Evolutionary conservation across 2,113 vertebrate genomes (phyloP), one percentile per base, ranked within the genome.

Genomic region (Drymodes brunneopygia): DNA sequence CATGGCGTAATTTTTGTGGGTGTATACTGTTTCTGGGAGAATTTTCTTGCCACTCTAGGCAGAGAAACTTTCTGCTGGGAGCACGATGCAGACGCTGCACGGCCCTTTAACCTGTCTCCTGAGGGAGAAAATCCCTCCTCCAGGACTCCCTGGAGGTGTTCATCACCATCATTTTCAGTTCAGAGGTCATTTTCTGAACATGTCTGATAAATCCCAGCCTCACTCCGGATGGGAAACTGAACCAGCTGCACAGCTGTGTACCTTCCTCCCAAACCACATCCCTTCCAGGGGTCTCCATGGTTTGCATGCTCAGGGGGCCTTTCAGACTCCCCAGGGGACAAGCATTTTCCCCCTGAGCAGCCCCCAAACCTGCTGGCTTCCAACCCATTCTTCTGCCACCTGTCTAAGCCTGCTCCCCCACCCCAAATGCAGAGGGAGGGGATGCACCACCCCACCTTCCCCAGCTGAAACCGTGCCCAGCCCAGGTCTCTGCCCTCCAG

Each of bases 381-480:
- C 53, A 67, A 28, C 12, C 17, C 11, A 8, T 16, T 91, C 44
- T 57, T 53, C 28, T 54, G 47, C 24, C 47, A 36, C 7, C 28
- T 27, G 12, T 8, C n/a, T 24, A 24, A 86, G 40, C 5, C 40
- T 4, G 0, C 31, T 65, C 42, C 31, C 44, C 12, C 14, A 25
- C 6, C 29, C 50, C 65, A 61, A 60, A 65, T 0, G 5, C 4
- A 3, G 80, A n/a, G 18, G 36, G 51, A 15, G n/a, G 51, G 56
- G 51, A 27, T 2, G 3, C 8, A 12, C 2, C n/a, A 23, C 24
- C 11, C 10, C 50, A n/a, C n/a, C n/a, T n/a, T 15, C 3, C 44
- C 48, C 56, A 17, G 8, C 58, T 45, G 53, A 29, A 64, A 48
- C 60, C 0, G 0, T 53, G 42, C 61, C 42, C 70, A 45, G 57